Percentiles rank a stretch among this genome's conserved stretches.
phyloP scores from a whole-genome alignment of 1,140 invertebrate species.

The Eueides isabella region DNA sequence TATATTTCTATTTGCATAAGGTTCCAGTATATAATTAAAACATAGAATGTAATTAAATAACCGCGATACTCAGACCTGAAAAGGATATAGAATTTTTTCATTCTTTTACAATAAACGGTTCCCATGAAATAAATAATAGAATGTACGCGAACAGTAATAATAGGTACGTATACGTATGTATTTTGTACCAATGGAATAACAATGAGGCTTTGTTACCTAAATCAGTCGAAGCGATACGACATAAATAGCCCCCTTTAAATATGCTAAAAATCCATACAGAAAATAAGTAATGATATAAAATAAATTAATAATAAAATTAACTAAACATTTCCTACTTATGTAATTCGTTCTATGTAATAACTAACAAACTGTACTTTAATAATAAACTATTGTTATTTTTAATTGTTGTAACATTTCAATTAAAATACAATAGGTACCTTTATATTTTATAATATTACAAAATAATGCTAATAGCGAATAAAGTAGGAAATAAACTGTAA shows the following conservation, averaged over 20 bases:
- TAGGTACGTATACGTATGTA: background rate
- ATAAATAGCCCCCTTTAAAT: background rate
- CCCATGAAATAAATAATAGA: constrained; percentile 7
- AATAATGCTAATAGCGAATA: constrained; percentile 8
- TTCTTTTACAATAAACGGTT: background rate
- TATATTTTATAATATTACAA: background rate
- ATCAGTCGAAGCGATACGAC: background rate
- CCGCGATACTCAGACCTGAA: background rate
- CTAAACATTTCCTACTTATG: background rate
- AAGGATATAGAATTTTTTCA: background rate
- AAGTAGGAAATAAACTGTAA: background rate
- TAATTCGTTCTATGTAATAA: constrained; percentile 1
- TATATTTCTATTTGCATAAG: too few relatives aligned
- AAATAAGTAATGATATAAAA: background rate
- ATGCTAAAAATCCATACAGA: background rate
- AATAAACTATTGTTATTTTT: constrained; percentile 9
- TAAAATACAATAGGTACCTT: background rate
- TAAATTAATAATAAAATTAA: background rate
- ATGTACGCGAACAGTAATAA: background rate
- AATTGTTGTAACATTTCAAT: constrained; percentile 12
- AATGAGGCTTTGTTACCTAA: constrained; percentile 6
- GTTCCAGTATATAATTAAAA: too few relatives aligned
- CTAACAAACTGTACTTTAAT: background rate
- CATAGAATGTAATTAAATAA: background rate
- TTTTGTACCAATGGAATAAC: background rate